A percentile compares a stretch with the other conserved stretches of the same genome.
Evolutionary conservation across 1,140 invertebrate genomes (phyloP).

Genomic region (Rhysida immarginata): DNA sequence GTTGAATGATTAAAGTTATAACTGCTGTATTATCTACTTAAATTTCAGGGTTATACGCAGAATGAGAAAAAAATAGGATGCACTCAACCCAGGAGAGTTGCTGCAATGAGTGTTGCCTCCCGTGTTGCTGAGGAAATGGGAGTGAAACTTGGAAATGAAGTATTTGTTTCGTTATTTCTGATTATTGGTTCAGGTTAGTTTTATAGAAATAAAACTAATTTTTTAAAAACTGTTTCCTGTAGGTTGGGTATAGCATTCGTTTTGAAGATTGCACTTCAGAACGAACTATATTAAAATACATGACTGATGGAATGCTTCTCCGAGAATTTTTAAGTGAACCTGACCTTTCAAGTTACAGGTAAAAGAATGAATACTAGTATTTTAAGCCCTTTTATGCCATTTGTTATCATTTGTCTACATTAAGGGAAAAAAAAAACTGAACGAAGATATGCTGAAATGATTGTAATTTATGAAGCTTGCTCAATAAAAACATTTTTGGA

Average conservation of each 20-base stretch:
- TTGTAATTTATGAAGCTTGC: too few relatives aligned
- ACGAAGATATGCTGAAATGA: too few relatives aligned
- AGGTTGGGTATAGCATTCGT: slow-evolving; percentile 60
- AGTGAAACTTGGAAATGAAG: slow-evolving; percentile 51
- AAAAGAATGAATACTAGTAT: too few relatives aligned
- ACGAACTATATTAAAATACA: slow-evolving; percentile 80
- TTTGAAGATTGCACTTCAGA: slow-evolving; percentile 67
- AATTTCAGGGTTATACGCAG: slow-evolving; percentile 34
- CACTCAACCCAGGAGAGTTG: slow-evolving; percentile 61
- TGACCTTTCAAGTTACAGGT: slow-evolving; percentile 74
- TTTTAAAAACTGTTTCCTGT: slow-evolving; percentile 14
- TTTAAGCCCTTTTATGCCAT: too few relatives aligned
- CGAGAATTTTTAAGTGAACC: slow-evolving; percentile 95
- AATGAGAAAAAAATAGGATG: slow-evolving; percentile 64
- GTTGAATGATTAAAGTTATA: not conserved
- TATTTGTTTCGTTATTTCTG: too few relatives aligned
- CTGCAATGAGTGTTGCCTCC: slow-evolving; percentile 60
- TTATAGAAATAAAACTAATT: too few relatives aligned
- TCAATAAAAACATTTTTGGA: too few relatives aligned
- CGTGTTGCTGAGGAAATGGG: slow-evolving; percentile 55
- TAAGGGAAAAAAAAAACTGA: too few relatives aligned
- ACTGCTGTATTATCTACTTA: not conserved
- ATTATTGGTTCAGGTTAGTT: too few relatives aligned
- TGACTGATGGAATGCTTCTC: slow-evolving; percentile 98
- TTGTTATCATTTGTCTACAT: too few relatives aligned